Percentiles rank a stretch among this genome's conserved stretches.
Evolutionary conservation across 2,797 vertebrate genomes (phyloP).

Genomic region (Rhinella marina): DNA sequence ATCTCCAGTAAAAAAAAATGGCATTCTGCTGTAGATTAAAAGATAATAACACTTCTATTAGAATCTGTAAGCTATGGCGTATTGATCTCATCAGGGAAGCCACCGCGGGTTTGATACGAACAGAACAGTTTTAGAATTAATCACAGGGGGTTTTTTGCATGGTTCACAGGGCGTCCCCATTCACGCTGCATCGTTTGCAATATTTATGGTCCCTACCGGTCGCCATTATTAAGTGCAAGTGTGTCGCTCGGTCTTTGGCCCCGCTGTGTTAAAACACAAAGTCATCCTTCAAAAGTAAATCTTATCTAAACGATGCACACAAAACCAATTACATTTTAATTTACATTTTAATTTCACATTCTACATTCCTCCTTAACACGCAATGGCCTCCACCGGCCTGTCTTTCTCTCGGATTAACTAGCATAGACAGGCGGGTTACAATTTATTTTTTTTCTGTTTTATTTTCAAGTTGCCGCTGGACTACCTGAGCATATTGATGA

Average conservation of each 20-base stretch:
- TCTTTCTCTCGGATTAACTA: constrained; percentile 72
- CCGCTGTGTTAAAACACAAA: constrained; percentile 78
- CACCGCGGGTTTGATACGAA: constrained; percentile 79
- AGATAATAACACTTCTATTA: constrained; percentile 83
- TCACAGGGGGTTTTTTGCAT: constrained; percentile 76
- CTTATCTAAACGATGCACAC: constrained; percentile 81
- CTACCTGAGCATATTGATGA: constrained; percentile 66
- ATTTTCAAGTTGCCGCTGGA: constrained; percentile 64
- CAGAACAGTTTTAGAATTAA: constrained; percentile 79
- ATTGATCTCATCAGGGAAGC: constrained; percentile 84
- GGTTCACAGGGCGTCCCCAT: constrained; percentile 77
- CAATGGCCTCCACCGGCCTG: constrained; percentile 66
- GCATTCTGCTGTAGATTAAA: constrained; percentile 80
- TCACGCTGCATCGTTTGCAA: constrained; percentile 77
- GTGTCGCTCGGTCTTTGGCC: constrained; percentile 71
- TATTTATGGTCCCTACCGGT: constrained; percentile 77
- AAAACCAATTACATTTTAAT: constrained; percentile 82
- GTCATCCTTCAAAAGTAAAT: constrained; percentile 81
- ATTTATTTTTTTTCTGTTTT: constrained; percentile 3
- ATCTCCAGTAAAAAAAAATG: constrained; percentile 67
- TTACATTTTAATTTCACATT: constrained; percentile 81
- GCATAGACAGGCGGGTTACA: constrained; percentile 55
- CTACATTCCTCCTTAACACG: constrained; percentile 64
- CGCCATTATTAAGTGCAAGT: constrained; percentile 77
- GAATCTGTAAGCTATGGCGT: constrained; percentile 78